Percentiles rank a stretch among this genome's conserved stretches.
Conservation (phyloP, 2,113 vertebrate species). For the Cyrtonyx montezumae region DNA sequence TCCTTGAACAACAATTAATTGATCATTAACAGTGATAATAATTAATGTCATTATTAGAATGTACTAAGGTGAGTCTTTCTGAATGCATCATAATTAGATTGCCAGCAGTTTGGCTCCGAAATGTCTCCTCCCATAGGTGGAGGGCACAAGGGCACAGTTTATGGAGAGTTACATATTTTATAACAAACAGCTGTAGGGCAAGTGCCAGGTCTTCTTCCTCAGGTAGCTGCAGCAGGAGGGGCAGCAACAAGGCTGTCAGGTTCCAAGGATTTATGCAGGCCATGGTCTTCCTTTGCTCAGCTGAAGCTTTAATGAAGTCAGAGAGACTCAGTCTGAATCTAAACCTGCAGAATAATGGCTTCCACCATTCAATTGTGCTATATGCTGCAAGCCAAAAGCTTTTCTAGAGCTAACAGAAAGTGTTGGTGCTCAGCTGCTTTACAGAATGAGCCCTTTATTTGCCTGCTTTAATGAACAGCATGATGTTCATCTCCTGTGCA, state of each 20-base stretch:
- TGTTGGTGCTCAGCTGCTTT: slow-evolving; percentile 1
- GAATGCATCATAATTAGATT: not conserved
- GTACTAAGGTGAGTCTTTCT: not conserved
- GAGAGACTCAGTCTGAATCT: not conserved
- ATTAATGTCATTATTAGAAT: not conserved
- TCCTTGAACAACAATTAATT: not conserved
- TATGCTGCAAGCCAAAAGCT: not conserved
- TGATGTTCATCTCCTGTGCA: not conserved
- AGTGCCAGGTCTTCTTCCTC: not conserved
- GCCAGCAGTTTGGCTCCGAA: not conserved
- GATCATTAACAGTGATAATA: not conserved
- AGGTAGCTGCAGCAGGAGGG: not conserved
- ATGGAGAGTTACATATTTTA: not conserved
- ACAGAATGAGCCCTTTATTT: slow-evolving; percentile 33
- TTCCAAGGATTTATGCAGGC: not conserved
- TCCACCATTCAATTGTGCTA: not conserved
- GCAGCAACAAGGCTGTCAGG: not conserved
- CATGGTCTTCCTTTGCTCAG: not conserved
- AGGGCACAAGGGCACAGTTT: not conserved
- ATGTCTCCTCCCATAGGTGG: not conserved
- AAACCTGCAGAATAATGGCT: slow-evolving; percentile 14
- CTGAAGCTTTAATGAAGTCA: not conserved
- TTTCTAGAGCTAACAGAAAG: slow-evolving; percentile 1
- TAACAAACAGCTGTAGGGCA: not conserved
- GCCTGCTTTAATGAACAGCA: slow-evolving; percentile 7